Conservation (phyloP, 1,140 invertebrate species). For the Anoplophora glabripennis region DNA sequence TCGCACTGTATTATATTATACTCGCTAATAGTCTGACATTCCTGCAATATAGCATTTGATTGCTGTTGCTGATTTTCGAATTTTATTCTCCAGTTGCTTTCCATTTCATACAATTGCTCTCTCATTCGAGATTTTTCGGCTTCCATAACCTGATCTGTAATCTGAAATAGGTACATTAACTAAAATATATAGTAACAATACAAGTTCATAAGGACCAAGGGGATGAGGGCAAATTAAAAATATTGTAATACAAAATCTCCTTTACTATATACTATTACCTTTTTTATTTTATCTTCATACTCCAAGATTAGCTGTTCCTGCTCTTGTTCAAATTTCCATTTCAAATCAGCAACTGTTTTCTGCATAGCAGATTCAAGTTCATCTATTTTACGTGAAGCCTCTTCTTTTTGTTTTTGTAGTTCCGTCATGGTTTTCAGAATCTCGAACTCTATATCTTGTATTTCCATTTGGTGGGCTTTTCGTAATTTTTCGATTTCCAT, state of each 20-base stretch:
- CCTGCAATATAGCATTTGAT: constrained; percentile 51
- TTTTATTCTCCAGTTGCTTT: constrained; percentile 47
- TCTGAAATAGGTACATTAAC: constrained; percentile 9
- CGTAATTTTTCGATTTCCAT: constrained; percentile 27
- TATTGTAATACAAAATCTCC: too few relatives aligned
- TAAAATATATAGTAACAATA: too few relatives aligned
- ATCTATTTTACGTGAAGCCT: constrained; percentile 16
- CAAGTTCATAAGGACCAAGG: too few relatives aligned
- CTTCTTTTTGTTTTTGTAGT: constrained; percentile 32
- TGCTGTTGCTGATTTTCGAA: constrained; percentile 49
- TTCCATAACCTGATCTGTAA: background rate
- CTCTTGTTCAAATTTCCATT: constrained; percentile 33
- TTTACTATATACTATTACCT: constrained; percentile 43
- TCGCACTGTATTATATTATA: constrained; percentile 53
- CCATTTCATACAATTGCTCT: constrained; percentile 42
- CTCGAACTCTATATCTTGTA: constrained; percentile 38
- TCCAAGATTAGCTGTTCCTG: constrained; percentile 34
- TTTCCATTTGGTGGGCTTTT: constrained; percentile 31
- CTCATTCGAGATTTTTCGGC: background rate
- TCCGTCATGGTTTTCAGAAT: constrained; percentile 36
- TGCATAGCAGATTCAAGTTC: constrained; percentile 24
- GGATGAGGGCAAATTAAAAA: too few relatives aligned
- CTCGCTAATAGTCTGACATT: constrained; percentile 54
- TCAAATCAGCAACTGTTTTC: constrained; percentile 43
- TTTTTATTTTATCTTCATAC: constrained; percentile 43